Percentiles rank a stretch among this genome's conserved stretches.
phyloP scores from a whole-genome alignment of 2,888 invertebrate species.

The Pyrocoelia pectoralis region DNA sequence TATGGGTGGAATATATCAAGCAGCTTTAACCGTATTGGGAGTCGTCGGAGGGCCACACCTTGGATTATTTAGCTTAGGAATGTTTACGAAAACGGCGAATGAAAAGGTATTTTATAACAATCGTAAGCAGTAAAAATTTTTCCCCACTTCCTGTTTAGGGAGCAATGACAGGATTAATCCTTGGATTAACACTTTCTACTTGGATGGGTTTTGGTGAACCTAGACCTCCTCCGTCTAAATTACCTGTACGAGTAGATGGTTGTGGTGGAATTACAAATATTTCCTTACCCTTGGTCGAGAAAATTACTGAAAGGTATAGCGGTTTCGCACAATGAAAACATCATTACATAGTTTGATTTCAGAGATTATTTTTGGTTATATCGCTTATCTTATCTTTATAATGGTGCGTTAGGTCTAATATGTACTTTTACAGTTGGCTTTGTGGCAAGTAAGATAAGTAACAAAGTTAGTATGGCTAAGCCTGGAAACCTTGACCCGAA shows the following conservation, averaged over 20 bases:
- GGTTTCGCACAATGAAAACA: no score
- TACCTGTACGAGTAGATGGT: constrained; percentile 68
- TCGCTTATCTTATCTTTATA: constrained; percentile 78
- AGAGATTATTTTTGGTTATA: constrained; percentile 70
- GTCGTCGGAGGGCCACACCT: constrained; percentile 88
- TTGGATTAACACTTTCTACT: constrained; percentile 72
- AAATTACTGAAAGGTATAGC: no score
- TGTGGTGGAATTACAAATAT: constrained; percentile 59
- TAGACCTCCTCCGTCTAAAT: constrained; percentile 66
- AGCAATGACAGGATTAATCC: constrained; percentile 69
- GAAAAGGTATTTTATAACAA: constrained; percentile 67
- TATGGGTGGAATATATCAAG: constrained; percentile 86
- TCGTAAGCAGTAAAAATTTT: no score
- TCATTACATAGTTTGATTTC: constrained; percentile 40
- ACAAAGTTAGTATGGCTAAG: constrained; percentile 43
- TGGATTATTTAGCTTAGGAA: constrained; percentile 85
- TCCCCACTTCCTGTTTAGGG: constrained; percentile 63
- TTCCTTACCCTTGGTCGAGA: not conserved
- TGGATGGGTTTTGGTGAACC: constrained; percentile 89
- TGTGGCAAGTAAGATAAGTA: constrained; percentile 59
- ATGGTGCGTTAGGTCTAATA: constrained; percentile 65
- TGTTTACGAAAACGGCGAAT: constrained; percentile 78
- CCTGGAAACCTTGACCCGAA: constrained; percentile 62
- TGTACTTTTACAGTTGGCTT: constrained; percentile 64
- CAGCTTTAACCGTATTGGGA: constrained; percentile 85